Base-by-base conservation (phyloP, 2,113 vertebrate genomes). In the Phrynosoma blainvillii region DNA sequence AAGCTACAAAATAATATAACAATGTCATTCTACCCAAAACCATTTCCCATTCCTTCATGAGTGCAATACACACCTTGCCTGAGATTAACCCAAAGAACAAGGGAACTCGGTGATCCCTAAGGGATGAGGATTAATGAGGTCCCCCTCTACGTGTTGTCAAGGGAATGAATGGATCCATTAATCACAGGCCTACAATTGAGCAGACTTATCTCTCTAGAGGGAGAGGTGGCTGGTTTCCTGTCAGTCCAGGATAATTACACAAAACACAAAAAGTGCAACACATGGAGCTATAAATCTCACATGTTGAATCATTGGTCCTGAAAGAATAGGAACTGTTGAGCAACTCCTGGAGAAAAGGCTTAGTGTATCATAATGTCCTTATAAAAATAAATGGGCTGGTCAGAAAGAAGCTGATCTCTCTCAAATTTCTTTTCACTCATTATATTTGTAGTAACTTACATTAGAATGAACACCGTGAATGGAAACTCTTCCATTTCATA, bases 271-370 rank as follows among this genome's bases (percentile, higher is more conserved):
- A 18, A 59, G 62, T 90, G 65, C 4, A 84, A 40, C 79, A 6
- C 1, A 73, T 25, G 59, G 36, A 86, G 75, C 81, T 79, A 62
- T 8, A 81, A 86, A 30, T 68, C 82, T 84, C 70, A 70, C 84
- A 86, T 54, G 42, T 62, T 70, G 68, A 90, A 71, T 36, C 80
- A 84, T 62, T 65, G 70, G 70, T 52, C 86, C 73, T 75, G 11
- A 90, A 40, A 47, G 86, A 81, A 81, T 4, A n/a, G 6, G 47
- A 2, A 54, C 3, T 13, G 66, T n/a, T 54, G 68, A 27, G 13
- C 2, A 0, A 16, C 3, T 14, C 71, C 25, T 32, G 52, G 20
- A 23, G 1, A 0, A 20, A 83, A 70, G 32, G 52, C 21, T 78
- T 81, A 52, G 68, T 62, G 21, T 78, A 47, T 70, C 85, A 88